A percentile compares a stretch with the other conserved stretches of the same genome.
Conservation (phyloP, 2,888 invertebrate species). For the Lithophane socia region DNA sequence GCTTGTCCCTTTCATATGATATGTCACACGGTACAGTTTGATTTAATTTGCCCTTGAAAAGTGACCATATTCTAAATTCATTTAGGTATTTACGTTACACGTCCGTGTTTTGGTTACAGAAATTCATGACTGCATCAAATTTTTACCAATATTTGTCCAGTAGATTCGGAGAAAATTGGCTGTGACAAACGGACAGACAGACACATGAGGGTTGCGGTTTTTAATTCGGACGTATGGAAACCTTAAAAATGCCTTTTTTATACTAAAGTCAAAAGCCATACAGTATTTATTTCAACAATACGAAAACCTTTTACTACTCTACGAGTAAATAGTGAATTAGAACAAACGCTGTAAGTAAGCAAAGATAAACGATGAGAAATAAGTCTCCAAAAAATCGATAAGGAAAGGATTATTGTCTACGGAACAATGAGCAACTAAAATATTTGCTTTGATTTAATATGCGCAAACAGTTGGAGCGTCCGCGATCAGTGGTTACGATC, state of each 20-base stretch:
- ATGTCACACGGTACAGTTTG: too few species aligned
- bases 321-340: neutral
- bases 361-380: neutral
- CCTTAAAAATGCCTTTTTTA: neutral
- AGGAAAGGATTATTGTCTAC: slow-evolving; percentile 12
- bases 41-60: too few species aligned
- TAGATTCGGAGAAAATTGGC: too few species aligned
- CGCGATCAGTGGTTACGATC: slow-evolving; percentile 1
- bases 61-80: too few species aligned
- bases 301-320: neutral
- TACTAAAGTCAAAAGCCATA: neutral
- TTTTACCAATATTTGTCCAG: too few species aligned
- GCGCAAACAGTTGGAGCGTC: slow-evolving; percentile 14
- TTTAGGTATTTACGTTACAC: too few species aligned
- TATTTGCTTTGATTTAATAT: slow-evolving; percentile 42
- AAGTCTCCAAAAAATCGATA: neutral
- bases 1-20: too few species aligned
- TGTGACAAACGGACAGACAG: too few species aligned
- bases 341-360: neutral
- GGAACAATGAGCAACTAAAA: slow-evolving; percentile 21
- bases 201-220: too few species aligned
- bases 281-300: neutral
- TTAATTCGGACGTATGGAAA: too few species aligned
- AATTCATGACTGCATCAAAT: too few species aligned
- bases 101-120: too few species aligned